These are phyloP conservation scores for Aurelia sp. DNA, from an alignment of 30 jellyfish, hydroid and myxozoan genomes.

Conservation along the genomic window DNA sequence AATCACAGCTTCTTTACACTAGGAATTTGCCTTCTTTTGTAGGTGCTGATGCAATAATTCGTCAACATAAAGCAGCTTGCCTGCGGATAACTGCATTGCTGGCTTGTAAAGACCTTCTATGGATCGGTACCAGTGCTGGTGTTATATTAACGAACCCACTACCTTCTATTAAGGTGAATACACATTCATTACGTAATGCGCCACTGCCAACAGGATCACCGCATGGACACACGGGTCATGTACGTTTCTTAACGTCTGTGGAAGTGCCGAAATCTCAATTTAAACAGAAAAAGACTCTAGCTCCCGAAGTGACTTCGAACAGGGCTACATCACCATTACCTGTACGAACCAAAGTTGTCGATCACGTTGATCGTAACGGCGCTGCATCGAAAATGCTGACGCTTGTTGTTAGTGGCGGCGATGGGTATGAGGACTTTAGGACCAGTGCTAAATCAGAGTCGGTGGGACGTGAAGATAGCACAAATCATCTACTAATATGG, in stretches of 20 bases:
- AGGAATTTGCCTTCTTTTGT: too few relatives aligned
- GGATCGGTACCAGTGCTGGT: constrained; percentile 99
- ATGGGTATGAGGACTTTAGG: constrained; percentile 98
- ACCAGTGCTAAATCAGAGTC: constrained; percentile 93
- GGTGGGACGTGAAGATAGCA: constrained; percentile 99
- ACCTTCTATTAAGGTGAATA: constrained; percentile 88
- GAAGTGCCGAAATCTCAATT: constrained; percentile 92
- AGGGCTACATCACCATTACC: constrained; percentile 48
- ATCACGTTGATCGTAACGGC: constrained; percentile 48
- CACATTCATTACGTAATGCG: constrained; percentile 81
- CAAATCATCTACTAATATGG: constrained; percentile 98
- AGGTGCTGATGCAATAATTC: constrained; percentile 99
- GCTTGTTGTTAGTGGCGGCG: constrained; percentile 98
- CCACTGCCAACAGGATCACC: constrained; percentile 99
- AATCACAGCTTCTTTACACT: too few relatives aligned
- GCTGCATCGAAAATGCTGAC: constrained; percentile 76
- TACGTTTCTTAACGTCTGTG: constrained; percentile 96
- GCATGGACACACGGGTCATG: constrained; percentile 99
- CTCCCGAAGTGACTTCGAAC: constrained; percentile 57
- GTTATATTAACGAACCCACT: constrained; percentile 94
- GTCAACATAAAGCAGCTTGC: constrained; percentile 99
- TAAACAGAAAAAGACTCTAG: constrained; percentile 48
- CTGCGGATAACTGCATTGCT: constrained; percentile 95
- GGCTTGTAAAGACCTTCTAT: constrained; percentile 95
- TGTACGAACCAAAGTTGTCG: constrained; percentile 50